Evolutionary conservation across 2,888 invertebrate species (phyloP), one percentile per base, ranked within the genome.

Genomic region (Nematopogon swammerdamellus): DNA sequence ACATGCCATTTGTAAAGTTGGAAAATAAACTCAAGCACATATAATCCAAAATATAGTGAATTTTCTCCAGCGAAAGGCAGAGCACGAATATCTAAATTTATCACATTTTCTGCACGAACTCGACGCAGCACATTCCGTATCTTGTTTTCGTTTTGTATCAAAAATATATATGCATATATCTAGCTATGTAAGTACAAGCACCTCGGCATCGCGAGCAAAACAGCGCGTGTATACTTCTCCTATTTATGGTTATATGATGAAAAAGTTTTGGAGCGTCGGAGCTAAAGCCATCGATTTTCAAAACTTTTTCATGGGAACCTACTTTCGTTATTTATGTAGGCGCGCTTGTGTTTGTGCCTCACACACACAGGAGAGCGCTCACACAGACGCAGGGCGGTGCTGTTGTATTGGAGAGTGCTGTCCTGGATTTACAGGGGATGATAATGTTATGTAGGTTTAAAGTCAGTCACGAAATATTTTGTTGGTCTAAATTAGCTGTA

Each of bases 271-370:
- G 65, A 70, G 73, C 73, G 74, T 73, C 71, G 74, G n/a, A 75
- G 77, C 76, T 74, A 65, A 73, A 75, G 73, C 76, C 76, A 79
- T 79, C 80, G 80, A 80, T 80, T 80, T 80, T 79, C 77, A 73
- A 79, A 80, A 80, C 76, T 80, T 80, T 80, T 80, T 80, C 80
- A 76, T 79, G 79, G 79, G 79, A 76, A 80, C 76, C 77, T 77
- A 77, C 77, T 77, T 73, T 77, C 77, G 77, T 76, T 74, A 70
- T 67, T 69, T 72, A 73, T 76, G 71, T 71, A 70, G 63, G 65
- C 59, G 52, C 55, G 46, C n/a, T 25, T 62, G 72, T 74, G 72
- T 69, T 72, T 56, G 69, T 64, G 57, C 49, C 58, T 56, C 67
- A 72, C 70, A 62, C 48, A 14, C 47, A 49, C 36, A 45, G 52